phyloP scores from a whole-genome alignment of 2,888 invertebrate genomes.

The Catocala sponsa region DNA sequence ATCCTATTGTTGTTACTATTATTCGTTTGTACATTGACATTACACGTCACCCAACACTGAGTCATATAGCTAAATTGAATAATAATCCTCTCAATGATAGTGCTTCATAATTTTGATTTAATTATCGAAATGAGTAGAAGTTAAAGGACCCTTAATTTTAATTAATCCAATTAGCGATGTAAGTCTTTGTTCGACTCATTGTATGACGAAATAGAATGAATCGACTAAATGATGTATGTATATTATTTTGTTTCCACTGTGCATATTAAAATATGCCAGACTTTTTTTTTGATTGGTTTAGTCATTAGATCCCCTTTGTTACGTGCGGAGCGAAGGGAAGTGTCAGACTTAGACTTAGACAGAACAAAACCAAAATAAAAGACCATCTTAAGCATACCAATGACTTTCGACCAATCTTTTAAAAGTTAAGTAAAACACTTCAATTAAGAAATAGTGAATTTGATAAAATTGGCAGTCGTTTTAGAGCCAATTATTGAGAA shows the following conservation, averaged over 20 bases:
- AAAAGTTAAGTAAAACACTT: conserved; percentile 18
- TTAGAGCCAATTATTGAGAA: conserved; percentile 23
- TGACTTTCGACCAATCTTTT: conserved; percentile 12
- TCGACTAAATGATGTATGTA: not conserved
- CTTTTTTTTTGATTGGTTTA: not conserved
- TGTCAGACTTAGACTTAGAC: too few species aligned
- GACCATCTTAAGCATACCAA: too few species aligned
- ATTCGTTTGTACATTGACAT: too few species aligned
- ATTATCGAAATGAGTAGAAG: conserved; percentile 27
- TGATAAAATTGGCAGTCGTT: conserved; percentile 5
- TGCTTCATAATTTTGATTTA: conserved; percentile 23
- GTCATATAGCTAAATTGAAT: conserved; percentile 22
- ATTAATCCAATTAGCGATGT: conserved; percentile 29
- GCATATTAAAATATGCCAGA: not conserved
- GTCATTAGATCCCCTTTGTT: too few species aligned
- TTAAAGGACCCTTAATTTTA: conserved; percentile 31
- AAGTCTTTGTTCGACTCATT: conserved; percentile 12
- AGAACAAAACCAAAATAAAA: too few species aligned
- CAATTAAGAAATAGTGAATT: conserved; percentile 14
- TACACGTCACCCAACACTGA: not conserved
- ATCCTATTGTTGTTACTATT: too few species aligned
- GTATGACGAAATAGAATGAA: not conserved
- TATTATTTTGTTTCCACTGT: not conserved
- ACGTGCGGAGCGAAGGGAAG: too few species aligned
- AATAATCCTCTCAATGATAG: conserved; percentile 24